phyloP scores from a whole-genome alignment of 2,113 vertebrate genomes.

The Tragelaphus strepsiceros region DNA sequence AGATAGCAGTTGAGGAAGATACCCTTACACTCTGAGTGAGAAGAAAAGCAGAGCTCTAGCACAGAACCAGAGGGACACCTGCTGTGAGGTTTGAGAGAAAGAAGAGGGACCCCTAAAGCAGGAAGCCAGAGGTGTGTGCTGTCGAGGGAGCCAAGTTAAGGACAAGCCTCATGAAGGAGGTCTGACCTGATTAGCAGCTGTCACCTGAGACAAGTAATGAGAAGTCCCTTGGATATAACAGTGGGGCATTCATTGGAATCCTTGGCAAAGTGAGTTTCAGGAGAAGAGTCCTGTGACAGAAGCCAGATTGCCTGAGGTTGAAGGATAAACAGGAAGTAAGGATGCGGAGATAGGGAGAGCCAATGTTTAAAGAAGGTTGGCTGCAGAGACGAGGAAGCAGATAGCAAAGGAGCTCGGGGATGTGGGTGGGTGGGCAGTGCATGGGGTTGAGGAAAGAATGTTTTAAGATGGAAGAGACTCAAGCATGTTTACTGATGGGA shows the following conservation, averaged over 20 bases:
- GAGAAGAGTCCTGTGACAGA: not conserved
- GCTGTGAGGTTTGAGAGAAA: not conserved
- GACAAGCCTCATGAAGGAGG: too few relatives aligned
- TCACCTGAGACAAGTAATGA: not conserved
- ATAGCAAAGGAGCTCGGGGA: not conserved
- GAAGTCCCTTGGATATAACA: not conserved
- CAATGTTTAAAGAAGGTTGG: not conserved
- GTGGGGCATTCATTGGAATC: not conserved
- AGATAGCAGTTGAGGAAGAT: not conserved
- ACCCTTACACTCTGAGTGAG: not conserved
- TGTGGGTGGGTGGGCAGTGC: too few relatives aligned
- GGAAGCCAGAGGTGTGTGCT: not conserved
- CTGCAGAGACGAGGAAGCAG: not conserved
- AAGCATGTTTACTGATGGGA: not conserved
- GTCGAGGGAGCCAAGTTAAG: not conserved
- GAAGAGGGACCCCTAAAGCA: too few relatives aligned
- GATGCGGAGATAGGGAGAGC: not conserved
- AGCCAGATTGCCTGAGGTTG: not conserved
- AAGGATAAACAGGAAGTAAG: not conserved
- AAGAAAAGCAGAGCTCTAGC: not conserved
- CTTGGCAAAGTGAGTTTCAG: not conserved
- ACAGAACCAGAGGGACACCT: not conserved
- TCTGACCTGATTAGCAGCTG: not conserved
- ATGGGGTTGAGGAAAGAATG: not conserved
- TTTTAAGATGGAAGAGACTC: not conserved